These are phyloP conservation scores for Ctenicera cuprea DNA, from an alignment of 2,888 invertebrate genomes.

Conservation along the genomic window DNA sequence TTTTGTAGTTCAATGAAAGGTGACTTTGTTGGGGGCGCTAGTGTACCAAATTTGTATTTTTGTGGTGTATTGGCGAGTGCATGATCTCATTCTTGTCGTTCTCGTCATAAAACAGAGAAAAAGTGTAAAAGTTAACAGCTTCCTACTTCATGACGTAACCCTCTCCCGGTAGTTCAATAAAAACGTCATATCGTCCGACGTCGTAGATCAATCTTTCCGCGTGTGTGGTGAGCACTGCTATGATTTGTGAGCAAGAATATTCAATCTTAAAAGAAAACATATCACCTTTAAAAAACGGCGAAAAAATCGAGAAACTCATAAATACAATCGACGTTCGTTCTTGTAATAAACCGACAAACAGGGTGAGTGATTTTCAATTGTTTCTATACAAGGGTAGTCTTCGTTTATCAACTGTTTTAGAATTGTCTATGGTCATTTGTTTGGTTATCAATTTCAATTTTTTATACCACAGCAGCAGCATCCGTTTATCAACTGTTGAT, in stretches of 20 bases:
- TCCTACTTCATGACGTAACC: conserved; percentile 25
- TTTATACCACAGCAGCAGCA: background rate
- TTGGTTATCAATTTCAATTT: background rate
- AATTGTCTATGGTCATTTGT: conserved; percentile 8
- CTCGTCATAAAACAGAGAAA: conserved; percentile 19
- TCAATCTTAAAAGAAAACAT: conserved; percentile 53
- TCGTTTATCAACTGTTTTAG: background rate
- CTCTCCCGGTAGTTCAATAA: conserved; percentile 8
- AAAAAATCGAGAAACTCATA: conserved; percentile 60
- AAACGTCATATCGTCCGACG: conserved; percentile 3
- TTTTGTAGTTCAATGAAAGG: background rate
- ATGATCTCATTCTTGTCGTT: conserved; percentile 21
- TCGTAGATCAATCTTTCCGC: conserved; percentile 22
- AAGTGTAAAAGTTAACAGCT: conserved; percentile 14
- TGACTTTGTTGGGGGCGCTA: background rate
- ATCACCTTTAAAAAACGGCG: conserved; percentile 60
- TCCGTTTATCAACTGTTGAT: conserved; percentile 6
- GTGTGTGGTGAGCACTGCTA: conserved; percentile 37
- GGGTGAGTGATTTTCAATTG: conserved; percentile 73
- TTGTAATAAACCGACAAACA: conserved; percentile 80
- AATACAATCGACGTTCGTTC: conserved; percentile 78
- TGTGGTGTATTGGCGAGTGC: conserved; percentile 9
- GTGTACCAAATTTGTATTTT: background rate
- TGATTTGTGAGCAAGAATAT: conserved; percentile 58
- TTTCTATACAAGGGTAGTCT: background rate